phyloP scores from a whole-genome alignment of 1,140 invertebrate genomes.

The Drosophila arizonae region DNA sequence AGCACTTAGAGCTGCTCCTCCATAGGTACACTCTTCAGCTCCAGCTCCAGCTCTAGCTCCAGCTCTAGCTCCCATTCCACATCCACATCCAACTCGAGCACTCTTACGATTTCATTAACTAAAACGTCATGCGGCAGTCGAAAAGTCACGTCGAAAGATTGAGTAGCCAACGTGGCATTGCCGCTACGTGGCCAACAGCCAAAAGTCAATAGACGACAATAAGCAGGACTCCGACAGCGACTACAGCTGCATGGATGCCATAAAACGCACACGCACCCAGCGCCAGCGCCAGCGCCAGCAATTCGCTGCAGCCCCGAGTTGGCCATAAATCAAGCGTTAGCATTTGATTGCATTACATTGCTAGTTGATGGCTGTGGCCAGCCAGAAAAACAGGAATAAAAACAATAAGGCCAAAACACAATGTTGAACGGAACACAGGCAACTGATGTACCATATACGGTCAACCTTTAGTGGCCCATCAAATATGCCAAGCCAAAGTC shows the following conservation, averaged over 20 bases:
- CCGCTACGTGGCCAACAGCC: conserved; percentile 53
- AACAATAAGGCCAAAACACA: conserved; percentile 1
- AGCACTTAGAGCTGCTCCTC: no score
- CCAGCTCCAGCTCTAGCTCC: no score
- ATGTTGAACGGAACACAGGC: neutral
- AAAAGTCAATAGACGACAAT: conserved; percentile 65
- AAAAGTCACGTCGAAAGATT: conserved; percentile 65
- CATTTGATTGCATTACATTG: conserved; percentile 66
- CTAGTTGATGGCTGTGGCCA: conserved; percentile 21
- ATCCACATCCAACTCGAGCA: no score
- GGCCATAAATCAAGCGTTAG: conserved; percentile 67
- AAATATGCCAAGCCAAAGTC: neutral
- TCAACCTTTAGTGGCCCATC: neutral
- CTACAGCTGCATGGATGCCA: conserved; percentile 32
- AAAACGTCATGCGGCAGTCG: conserved; percentile 3
- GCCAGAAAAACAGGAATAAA: neutral
- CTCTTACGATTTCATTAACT: neutral
- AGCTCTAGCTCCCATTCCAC: no score
- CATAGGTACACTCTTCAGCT: no score
- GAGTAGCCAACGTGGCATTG: conserved; percentile 37
- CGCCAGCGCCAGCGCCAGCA: neutral
- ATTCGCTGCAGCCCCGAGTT: conserved; percentile 45
- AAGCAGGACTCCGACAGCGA: conserved; percentile 34
- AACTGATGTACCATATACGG: neutral
- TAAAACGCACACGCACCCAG: conserved; percentile 57